A percentile compares a stretch with the other conserved stretches of the same genome.
These are phyloP conservation scores for Saimiri boliviensis DNA, from an alignment of 2,113 vertebrate species.

Conservation along the genomic window DNA sequence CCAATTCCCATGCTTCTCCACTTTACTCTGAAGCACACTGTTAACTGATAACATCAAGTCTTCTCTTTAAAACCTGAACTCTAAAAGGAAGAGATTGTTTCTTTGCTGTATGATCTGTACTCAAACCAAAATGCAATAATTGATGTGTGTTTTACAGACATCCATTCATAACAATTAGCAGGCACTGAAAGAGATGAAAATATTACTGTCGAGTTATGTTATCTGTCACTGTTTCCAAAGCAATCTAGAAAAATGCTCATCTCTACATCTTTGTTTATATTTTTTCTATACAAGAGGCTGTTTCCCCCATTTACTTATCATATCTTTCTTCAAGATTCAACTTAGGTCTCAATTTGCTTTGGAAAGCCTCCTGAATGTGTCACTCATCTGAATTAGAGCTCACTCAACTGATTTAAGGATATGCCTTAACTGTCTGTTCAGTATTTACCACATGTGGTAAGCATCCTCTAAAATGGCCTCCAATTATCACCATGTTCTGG, in stretches of 20 bases:
- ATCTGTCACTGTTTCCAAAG: background rate
- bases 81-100: background rate
- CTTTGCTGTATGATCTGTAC: background rate
- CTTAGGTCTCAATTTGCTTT: background rate
- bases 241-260: background rate
- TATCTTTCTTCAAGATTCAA: background rate
- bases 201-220: background rate
- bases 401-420: background rate
- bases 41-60: background rate
- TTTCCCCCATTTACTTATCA: background rate
- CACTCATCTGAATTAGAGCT: background rate
- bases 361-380: background rate
- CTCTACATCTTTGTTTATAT: background rate
- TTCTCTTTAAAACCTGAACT: conserved; percentile 31
- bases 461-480: background rate
- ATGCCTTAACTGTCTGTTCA: background rate
- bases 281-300: background rate
- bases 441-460: background rate
- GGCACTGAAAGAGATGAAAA: conserved; percentile 10
- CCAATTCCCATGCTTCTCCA: conserved; percentile 49
- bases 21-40: background rate
- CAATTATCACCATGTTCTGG: background rate
- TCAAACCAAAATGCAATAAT: background rate
- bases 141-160: background rate
- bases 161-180: conserved; percentile 39